Conservation (phyloP, 2,113 vertebrate genomes). For the Petaurus breviceps region DNA sequence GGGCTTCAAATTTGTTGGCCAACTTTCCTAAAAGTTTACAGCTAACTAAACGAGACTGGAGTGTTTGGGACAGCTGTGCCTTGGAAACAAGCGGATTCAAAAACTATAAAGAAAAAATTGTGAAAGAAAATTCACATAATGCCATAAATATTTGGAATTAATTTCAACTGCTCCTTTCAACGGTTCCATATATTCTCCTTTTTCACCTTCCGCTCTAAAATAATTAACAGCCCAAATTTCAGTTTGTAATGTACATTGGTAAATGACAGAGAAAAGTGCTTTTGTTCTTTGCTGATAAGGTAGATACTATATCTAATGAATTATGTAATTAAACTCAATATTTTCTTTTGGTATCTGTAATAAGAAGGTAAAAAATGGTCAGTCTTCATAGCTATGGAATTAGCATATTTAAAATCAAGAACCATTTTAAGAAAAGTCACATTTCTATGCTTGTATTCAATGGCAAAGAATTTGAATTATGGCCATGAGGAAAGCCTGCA, state of each 20-base stretch:
- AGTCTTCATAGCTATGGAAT: neutral
- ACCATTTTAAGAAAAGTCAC: neutral
- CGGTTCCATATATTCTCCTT: slow-evolving; percentile 25
- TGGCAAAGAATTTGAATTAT: neutral
- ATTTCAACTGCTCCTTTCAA: slow-evolving; percentile 43
- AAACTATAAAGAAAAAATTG: slow-evolving; percentile 85
- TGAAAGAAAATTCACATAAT: slow-evolving; percentile 50
- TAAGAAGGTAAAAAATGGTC: neutral
- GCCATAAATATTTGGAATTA: slow-evolving; percentile 2
- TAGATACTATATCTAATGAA: slow-evolving; percentile 20
- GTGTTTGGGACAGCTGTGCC: slow-evolving; percentile 92
- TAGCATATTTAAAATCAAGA: neutral
- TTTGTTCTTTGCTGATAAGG: slow-evolving; percentile 21
- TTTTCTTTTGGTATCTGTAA: neutral
- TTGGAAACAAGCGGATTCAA: slow-evolving; percentile 94
- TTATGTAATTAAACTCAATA: slow-evolving; percentile 3
- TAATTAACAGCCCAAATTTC: slow-evolving; percentile 11
- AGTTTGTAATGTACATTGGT: neutral
- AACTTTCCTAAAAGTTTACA: slow-evolving; percentile 96
- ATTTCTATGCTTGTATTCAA: neutral
- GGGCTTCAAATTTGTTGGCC: slow-evolving; percentile 93
- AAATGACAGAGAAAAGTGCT: neutral
- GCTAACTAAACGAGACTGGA: slow-evolving; percentile 92
- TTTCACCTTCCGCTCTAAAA: neutral
- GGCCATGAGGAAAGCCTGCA: slow-evolving; percentile 13